phyloP scores from a whole-genome alignment of 2,113 vertebrate species.

The Rhinolophus sinicus region DNA sequence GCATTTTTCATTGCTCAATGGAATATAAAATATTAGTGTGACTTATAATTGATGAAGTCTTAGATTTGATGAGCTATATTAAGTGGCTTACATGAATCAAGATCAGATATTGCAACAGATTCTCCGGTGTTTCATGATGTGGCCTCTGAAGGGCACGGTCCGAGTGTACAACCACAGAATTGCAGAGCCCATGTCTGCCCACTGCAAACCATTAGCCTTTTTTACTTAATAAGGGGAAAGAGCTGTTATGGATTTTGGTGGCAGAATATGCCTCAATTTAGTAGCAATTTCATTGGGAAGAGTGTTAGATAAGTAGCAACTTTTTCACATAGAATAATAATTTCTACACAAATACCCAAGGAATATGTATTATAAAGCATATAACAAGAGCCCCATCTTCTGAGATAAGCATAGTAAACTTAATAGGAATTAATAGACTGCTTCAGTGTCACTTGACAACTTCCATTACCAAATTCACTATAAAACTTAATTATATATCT shows the following conservation, averaged over 20 bases:
- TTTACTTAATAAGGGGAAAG: neutral
- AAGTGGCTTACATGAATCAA: neutral
- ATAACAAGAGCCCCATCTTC: neutral
- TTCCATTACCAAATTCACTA: slow-evolving; percentile 61
- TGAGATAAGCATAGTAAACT: slow-evolving; percentile 47
- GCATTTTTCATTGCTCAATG: slow-evolving; percentile 68
- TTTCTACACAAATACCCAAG: neutral
- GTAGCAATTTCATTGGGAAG: neutral
- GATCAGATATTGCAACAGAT: neutral
- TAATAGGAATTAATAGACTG: slow-evolving; percentile 72
- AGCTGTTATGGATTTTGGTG: neutral
- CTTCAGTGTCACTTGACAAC: slow-evolving; percentile 58
- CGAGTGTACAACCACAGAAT: fast-evolving
- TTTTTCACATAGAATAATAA: slow-evolving; percentile 27
- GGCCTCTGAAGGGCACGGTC: neutral
- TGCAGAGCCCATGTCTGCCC: neutral
- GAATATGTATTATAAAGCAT: slow-evolving; percentile 8
- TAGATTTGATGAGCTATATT: slow-evolving; percentile 53
- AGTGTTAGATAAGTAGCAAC: neutral
- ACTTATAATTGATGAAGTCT: slow-evolving; percentile 46
- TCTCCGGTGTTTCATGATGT: neutral
- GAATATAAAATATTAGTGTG: slow-evolving; percentile 44
- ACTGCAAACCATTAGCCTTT: neutral
- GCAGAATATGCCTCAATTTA: neutral
- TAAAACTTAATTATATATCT: slow-evolving; percentile 66